These are phyloP conservation scores for Heliangelus exortis DNA, from an alignment of 2,797 vertebrate genomes.

Conservation along the genomic window DNA sequence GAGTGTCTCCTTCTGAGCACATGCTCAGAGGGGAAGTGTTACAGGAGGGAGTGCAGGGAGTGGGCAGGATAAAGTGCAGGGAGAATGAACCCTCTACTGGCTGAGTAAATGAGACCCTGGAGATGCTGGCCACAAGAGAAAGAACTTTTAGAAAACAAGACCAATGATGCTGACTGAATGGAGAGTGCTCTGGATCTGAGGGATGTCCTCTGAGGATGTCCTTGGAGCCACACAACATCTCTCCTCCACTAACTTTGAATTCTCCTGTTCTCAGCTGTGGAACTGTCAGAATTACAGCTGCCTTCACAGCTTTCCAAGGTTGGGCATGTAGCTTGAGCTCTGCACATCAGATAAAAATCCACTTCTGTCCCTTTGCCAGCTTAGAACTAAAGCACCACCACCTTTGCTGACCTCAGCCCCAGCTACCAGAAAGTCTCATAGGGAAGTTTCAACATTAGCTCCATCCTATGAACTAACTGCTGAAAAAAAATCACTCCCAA, in stretches of 20 bases:
- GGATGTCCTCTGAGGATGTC: not conserved
- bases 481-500: not conserved
- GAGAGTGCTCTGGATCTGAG: not conserved
- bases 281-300: not conserved
- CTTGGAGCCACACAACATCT: not conserved
- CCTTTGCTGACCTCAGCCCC: not conserved
- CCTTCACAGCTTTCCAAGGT: not conserved
- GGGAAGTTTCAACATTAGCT: not conserved
- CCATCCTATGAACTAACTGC: not conserved
- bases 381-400: not conserved
- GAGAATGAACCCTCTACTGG: rapidly evolving
- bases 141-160: not conserved
- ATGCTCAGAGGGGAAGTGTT: not conserved
- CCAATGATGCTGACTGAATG: not conserved
- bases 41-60: not conserved
- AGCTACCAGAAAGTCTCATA: not conserved
- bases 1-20: not conserved
- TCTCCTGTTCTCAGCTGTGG: not conserved
- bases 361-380: not conserved
- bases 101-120: not conserved
- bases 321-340: not conserved
- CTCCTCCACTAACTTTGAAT: not conserved
- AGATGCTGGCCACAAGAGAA: not conserved
- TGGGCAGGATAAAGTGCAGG: not conserved
- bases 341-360: not conserved